Base-by-base conservation (phyloP, 2,797 vertebrate species). In the Graptemys geographica region DNA sequence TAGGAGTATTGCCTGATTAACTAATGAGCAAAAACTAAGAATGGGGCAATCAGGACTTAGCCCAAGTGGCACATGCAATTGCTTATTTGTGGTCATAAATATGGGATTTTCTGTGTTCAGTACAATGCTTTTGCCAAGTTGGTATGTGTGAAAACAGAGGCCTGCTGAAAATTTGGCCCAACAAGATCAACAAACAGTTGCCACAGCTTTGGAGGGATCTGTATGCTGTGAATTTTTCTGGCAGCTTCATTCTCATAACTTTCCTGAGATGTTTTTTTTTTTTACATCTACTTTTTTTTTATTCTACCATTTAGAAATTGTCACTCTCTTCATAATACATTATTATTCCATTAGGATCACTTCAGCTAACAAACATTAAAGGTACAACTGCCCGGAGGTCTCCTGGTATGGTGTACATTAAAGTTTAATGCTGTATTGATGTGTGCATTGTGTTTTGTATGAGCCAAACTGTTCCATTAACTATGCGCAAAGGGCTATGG, bases 301-400 rank as follows among this genome's bases (percentile, higher is more conserved):
- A 44, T 62, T 33, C 59, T 47, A 21, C n/a, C 2, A 0, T 83
- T 94, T 37, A 78, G 83, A 86, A 91, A 85, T 84, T 5, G 1
- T 65, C 86, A 82, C 10, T 19, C 44, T 47, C 59, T 57, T 84
- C 91, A 25, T 11, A 87, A 81, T n/a, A 37, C 16, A 27, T 65
- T 92, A 52, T 74, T 56, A 72, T 90, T 83, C 86, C 87, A 88
- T 83, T 51, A 92, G 89, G 89, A 90, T 92, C 53, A 41, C 74
- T 94, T 51, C 89, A 89, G 84, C 84, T 86, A 78, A 86, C 93
- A 87, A 83, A 28, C 44, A 2, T 2, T 23, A 84, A n/a, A 81
- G 82, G 90, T 74, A 78, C 81, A 65, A 69, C 69, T 59, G 88
- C 44, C 93, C 80, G 0, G 18, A n/a, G 59, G 72, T 53, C n/a